Base-by-base conservation (phyloP, 53 echinoderm and acorn worm genomes). In the Echinarachnius parma region DNA sequence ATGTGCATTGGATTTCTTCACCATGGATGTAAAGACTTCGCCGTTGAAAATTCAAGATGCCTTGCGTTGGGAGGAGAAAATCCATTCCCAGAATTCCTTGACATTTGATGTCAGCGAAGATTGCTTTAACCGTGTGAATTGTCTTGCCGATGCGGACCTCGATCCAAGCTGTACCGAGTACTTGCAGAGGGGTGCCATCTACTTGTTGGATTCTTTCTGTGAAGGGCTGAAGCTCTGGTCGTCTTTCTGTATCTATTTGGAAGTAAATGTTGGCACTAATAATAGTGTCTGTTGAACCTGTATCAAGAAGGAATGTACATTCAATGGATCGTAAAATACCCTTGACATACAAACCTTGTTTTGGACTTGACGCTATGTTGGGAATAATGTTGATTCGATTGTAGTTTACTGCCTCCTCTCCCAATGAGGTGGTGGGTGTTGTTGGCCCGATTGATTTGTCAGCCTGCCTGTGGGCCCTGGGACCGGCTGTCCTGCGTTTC, bases 231-330 rank as follows among this genome's bases (percentile, higher is more conserved):
- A n/a, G n/a, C n/a, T n/a, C n/a, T n/a, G n/a, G n/a, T n/a, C n/a
- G n/a, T n/a, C n/a, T 27, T 9, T 64, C 72, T 13, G 30, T 13
- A 0, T 72, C 64, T 5, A 87, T 71, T 29, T 29, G 23, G 22
- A 35, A 48, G 53, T 60, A 87, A 3, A 52, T 9, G 33, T 53
- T 9, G 2, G 54, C 64, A 15, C 64, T 64, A 9, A 82, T 27
- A 5, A 87, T 64, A 27, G 78, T 82, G 1, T 69, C 82, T 4
- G 87, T 78, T 21, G 77, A 82, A n/a, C 87, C 87, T 4, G 87
- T 88, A 34, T 88, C 88, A 14, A 88, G 10, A 1, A 79, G 56
- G 32, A 66, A 79, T 3, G 74, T 75, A 10, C 75, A 34, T 16
- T 59, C 18, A 28, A 35, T 50, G 11, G 66, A 78, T 9, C 31